A percentile compares a stretch with the other conserved stretches of the same genome.
These are phyloP conservation scores for Malurus melanocephalus DNA, from an alignment of 2,113 vertebrate genomes.

Conservation along the genomic window DNA sequence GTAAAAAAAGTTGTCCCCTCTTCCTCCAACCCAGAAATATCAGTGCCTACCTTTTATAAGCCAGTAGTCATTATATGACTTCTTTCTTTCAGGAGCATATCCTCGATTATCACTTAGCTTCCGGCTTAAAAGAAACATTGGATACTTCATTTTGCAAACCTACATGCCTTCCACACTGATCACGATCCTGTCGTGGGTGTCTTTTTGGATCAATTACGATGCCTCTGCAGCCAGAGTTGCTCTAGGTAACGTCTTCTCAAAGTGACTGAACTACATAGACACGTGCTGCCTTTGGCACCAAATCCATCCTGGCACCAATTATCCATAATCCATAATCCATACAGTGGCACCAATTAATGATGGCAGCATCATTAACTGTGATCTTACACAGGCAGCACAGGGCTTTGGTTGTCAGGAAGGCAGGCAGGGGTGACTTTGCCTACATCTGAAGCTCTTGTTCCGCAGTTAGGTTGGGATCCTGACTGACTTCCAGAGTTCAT, in stretches of 20 bases:
- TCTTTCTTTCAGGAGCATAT: slow-evolving; percentile 82
- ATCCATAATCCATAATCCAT: too few species aligned
- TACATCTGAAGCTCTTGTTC: background rate
- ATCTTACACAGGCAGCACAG: background rate
- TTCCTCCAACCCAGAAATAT: background rate
- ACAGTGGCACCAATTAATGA: background rate
- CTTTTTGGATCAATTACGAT: slow-evolving; percentile 94
- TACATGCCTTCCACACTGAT: slow-evolving; percentile 90
- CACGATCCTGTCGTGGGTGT: slow-evolving; percentile 89
- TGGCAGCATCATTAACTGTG: background rate
- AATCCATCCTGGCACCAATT: background rate
- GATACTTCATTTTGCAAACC: slow-evolving; percentile 91
- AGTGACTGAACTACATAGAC: background rate
- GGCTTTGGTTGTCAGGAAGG: background rate
- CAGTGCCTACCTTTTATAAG: background rate
- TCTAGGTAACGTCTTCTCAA: slow-evolving; percentile 75
- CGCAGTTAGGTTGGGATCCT: background rate
- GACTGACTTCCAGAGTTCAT: background rate
- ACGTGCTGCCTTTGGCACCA: background rate
- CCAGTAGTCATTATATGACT: background rate
- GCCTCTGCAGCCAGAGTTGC: slow-evolving; percentile 94
- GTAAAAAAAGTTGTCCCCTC: background rate
- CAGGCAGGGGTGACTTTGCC: background rate
- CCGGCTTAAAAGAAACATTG: slow-evolving; percentile 88
- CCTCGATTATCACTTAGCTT: slow-evolving; percentile 89